phyloP scores from a whole-genome alignment of 2,888 invertebrate genomes.

The Meloe dianella region DNA sequence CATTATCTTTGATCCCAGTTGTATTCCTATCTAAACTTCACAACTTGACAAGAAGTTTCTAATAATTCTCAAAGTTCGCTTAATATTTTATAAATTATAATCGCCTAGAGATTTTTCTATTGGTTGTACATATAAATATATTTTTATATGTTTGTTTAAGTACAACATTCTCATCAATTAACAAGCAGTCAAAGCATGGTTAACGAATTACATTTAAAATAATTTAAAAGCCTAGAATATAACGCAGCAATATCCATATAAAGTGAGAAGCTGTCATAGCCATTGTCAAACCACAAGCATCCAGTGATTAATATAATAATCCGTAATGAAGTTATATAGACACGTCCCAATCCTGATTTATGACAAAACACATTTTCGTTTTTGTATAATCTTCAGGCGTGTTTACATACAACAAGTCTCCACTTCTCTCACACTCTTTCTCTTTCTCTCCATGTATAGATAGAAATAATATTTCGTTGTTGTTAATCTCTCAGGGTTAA shows the following conservation, averaged over 20 bases:
- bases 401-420: constrained; percentile 47
- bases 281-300: constrained; percentile 54
- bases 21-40: constrained; percentile 15
- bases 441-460: too few species aligned
- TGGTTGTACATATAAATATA: too few species aligned
- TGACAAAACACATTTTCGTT: constrained; percentile 55
- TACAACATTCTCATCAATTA: constrained; percentile 29
- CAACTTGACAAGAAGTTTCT: constrained; percentile 13
- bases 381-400: constrained; percentile 51
- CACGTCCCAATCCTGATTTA: constrained; percentile 58
- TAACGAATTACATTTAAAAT: constrained; percentile 40
- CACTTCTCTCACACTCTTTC: constrained; percentile 22
- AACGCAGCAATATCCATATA: constrained; percentile 29
- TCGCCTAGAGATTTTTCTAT: neutral
- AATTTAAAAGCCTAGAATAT: constrained; percentile 40
- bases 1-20: constrained; percentile 36
- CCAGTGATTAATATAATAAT: constrained; percentile 59
- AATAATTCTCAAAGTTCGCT: constrained; percentile 1
- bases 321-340: constrained; percentile 60
- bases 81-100: constrained; percentile 10
- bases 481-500: constrained; percentile 46
- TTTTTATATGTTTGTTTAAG: constrained; percentile 5
- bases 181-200: constrained; percentile 34
- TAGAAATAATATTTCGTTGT: constrained; percentile 24
- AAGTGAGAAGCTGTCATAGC: constrained; percentile 45